These are phyloP conservation scores for Cancer borealis DNA, from an alignment of 2,888 invertebrate species.

Conservation along the genomic window DNA sequence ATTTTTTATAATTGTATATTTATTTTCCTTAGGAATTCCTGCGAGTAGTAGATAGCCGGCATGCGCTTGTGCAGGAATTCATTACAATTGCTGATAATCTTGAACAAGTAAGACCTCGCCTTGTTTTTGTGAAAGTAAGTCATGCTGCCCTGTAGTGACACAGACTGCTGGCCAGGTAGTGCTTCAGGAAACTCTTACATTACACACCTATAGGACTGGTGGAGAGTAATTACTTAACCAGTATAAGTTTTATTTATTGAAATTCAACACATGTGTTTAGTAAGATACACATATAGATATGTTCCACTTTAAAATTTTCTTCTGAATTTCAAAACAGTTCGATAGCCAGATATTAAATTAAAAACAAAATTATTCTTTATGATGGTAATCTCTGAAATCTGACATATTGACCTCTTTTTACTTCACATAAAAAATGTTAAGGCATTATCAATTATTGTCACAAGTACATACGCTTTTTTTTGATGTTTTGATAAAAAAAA, in stretches of 20 bases:
- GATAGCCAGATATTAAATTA: neutral
- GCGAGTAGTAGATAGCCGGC: slow-evolving; percentile 77
- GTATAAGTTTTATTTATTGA: neutral
- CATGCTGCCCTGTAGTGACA: neutral
- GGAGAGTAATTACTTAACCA: neutral
- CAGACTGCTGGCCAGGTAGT: slow-evolving; percentile 36
- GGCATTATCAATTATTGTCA: neutral
- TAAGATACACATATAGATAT: neutral
- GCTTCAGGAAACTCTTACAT: slow-evolving; percentile 39
- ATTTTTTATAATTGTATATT: slow-evolving; percentile 53
- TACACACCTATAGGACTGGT: neutral
- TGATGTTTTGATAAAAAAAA: neutral
- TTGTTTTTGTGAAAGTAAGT: slow-evolving; percentile 67
- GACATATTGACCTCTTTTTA: neutral
- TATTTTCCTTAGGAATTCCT: slow-evolving; percentile 76
- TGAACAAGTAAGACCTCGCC: slow-evolving; percentile 83
- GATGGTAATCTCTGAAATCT: neutral
- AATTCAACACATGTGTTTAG: neutral
- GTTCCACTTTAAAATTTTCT: neutral
- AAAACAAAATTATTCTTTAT: neutral
- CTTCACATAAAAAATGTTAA: neutral
- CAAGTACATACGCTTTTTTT: neutral
- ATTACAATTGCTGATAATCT: slow-evolving; percentile 88
- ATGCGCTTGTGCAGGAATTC: slow-evolving; percentile 85
- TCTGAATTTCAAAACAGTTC: neutral